Evolutionary conservation across 2,113 vertebrate species (phyloP), one percentile per base, ranked within the genome.

Genomic region (Uropsilus gracilis): DNA sequence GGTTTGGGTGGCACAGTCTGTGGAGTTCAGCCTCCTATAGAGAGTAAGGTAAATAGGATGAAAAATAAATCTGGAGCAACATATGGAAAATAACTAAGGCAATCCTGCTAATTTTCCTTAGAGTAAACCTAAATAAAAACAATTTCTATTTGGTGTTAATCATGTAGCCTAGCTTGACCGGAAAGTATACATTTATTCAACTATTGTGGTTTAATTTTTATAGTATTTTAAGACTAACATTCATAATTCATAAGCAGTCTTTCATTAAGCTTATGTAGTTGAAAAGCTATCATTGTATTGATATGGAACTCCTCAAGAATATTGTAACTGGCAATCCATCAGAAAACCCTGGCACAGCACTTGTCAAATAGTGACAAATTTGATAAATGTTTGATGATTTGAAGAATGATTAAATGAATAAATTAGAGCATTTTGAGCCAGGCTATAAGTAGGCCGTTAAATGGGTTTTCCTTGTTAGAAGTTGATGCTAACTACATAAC

Each of bases 351-450:
- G 37, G 93, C 57, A 91, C 34, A 89, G 75, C 55, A 63, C 94
- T 90, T 95, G 89, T 96, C 96, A 96, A 89, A 93, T n/a, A 93
- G 80, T 96, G 96, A 96, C 90, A 96, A 91, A 84, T 89, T 93
- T 97, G 96, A 97, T 96, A 93, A 96, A 96, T 95, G 93, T 96
- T 96, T 93, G 89, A 95, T 95, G 93, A 94, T 93, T 72, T 95
- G 87, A 89, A 89, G 88, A 96, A 91, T 92, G 73, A 95, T 89
- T 94, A 86, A 95, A 90, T 93, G 93, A 94, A 95, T 93, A 94
- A 89, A 96, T 96, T 94, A 97, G 94, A 97, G 75, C 75, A 81
- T 87, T 94, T 80, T 10, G 13, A 93, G 64, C 48, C 76, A 93
- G 68, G 86, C 17, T 91, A 3, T 89, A 94, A 93, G 66, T 83